Evolutionary conservation across 2,888 invertebrate species (phyloP).

Genomic region (Tricholauxania praeusta): DNA sequence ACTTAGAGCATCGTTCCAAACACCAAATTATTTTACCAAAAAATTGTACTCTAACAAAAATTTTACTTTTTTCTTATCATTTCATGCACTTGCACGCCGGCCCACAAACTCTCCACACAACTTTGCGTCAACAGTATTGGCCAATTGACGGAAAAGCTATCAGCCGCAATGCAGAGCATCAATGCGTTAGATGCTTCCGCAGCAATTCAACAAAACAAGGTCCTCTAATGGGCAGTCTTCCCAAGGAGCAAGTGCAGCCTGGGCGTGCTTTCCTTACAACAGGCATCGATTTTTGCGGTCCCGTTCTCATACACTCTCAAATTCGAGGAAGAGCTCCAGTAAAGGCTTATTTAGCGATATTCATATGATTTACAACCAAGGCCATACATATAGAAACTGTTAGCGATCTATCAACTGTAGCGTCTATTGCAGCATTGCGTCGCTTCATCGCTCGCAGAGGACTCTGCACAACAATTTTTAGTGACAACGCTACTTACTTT

Average conservation of each 20-base stretch:
- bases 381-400: constrained; percentile 13
- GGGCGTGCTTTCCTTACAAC: not conserved
- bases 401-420: not conserved
- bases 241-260: not conserved
- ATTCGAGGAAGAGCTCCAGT: not conserved
- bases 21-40: constrained; percentile 27
- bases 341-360: constrained; percentile 2
- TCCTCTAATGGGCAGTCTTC: constrained; percentile 8
- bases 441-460: not conserved
- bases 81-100: constrained; percentile 30
- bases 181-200: constrained; percentile 32
- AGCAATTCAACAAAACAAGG: constrained; percentile 24
- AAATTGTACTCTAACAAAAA: constrained; percentile 19
- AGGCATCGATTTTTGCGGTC: constrained; percentile 10
- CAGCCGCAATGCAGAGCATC: constrained; percentile 20
- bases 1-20: not conserved
- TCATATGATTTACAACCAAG: constrained; percentile 15
- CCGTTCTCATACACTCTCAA: constrained; percentile 1
- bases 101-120: constrained; percentile 30
- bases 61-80: constrained; percentile 33
- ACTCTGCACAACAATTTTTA: not conserved
- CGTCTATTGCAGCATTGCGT: not conserved
- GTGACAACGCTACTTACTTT: not conserved
- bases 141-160: constrained; percentile 26
- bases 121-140: constrained; percentile 36